Conservation (phyloP, 2,888 invertebrate species). For the Hybos culiciformis region DNA sequence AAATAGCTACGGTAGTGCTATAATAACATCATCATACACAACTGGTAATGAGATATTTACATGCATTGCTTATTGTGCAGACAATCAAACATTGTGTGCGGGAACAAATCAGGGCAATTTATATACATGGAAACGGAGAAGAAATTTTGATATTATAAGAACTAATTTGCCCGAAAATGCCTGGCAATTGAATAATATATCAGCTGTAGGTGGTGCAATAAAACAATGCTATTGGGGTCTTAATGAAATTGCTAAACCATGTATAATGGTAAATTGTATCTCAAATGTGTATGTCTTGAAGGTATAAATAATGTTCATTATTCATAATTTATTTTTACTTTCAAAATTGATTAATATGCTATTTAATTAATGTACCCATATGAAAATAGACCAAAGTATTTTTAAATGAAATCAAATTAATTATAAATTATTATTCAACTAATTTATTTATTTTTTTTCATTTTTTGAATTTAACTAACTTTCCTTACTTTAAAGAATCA, state of each 20-base stretch:
- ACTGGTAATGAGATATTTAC: conserved; percentile 48
- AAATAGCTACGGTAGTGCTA: neutral
- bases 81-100: conserved; percentile 69
- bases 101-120: conserved; percentile 83
- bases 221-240: conserved; percentile 72
- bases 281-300: conserved; percentile 71
- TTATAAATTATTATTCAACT: no score
- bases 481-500: no score
- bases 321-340: no score
- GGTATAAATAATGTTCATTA: no score
- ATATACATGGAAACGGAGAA: conserved; percentile 62
- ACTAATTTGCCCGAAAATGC: conserved; percentile 53
- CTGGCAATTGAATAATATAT: conserved; percentile 66
- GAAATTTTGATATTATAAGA: conserved; percentile 25
- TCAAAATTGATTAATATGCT: no score
- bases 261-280: conserved; percentile 68
- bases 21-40: neutral
- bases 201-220: conserved; percentile 59
- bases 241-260: conserved; percentile 52
- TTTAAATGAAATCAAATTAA: no score
- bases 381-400: no score
- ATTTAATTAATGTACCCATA: no score
- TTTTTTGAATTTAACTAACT: no score
- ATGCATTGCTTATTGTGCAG: conserved; percentile 52
- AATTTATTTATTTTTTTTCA: no score